phyloP scores from a whole-genome alignment of 2,888 invertebrate species.

The Clusia tigrina region DNA sequence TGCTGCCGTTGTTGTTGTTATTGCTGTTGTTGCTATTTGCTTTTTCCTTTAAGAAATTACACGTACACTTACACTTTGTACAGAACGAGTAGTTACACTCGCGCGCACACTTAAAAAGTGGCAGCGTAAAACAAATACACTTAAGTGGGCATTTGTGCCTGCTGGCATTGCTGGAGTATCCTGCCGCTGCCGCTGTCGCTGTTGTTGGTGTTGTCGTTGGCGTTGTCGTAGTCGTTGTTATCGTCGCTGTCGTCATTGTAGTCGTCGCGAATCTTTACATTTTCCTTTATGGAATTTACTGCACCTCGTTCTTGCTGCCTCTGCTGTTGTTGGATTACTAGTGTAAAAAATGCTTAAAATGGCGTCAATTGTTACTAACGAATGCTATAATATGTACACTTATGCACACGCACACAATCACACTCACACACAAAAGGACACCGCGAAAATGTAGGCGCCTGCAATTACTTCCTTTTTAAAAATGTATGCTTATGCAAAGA shows the following conservation, averaged over 20 bases:
- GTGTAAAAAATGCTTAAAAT: neutral
- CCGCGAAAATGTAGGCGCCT: no score
- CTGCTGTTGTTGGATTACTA: neutral
- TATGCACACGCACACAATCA: conserved; percentile 7
- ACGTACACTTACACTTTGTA: conserved; percentile 2
- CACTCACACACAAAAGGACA: no score
- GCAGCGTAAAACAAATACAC: conserved; percentile 9
- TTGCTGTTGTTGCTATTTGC: conserved; percentile 29
- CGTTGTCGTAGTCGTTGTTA: neutral
- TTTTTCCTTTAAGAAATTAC: conserved; percentile 1
- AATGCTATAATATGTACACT: conserved; percentile 6
- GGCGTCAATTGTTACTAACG: conserved; percentile 4
- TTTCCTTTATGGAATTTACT: neutral
- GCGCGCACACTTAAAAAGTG: conserved; percentile 5
- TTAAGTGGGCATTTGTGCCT: neutral
- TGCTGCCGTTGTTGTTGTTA: conserved; percentile 18
- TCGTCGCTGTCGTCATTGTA: neutral
- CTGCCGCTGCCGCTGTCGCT: neutral
- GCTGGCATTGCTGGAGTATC: neutral
- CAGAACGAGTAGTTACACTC: no score
- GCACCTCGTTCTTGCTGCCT: neutral
- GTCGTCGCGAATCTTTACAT: neutral
- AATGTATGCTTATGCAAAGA: no score
- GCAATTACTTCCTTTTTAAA: no score
- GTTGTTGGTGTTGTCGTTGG: neutral